Evolutionary conservation across 2,113 vertebrate species (phyloP).

Genomic region (Neoarius graeffei): DNA sequence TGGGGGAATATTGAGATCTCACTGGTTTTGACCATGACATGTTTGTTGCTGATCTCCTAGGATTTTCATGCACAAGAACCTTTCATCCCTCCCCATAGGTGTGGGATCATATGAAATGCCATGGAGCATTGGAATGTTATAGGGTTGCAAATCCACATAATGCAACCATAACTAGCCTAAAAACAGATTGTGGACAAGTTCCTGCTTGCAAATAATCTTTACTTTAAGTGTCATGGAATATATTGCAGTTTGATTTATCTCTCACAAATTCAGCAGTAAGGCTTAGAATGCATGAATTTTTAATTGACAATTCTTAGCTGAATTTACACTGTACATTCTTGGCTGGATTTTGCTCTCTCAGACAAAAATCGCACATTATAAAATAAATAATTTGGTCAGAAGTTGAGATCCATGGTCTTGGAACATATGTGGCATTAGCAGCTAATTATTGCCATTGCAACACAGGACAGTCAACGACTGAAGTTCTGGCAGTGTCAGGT

Average conservation of each 20-base stretch:
- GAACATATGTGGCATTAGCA: not conserved
- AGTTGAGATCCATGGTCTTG: not conserved
- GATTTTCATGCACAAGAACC: not conserved
- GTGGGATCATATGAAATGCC: slow-evolving; percentile 63
- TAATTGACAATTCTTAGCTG: not conserved
- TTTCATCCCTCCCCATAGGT: not conserved
- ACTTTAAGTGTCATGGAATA: not conserved
- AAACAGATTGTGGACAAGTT: not conserved
- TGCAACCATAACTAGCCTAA: slow-evolving; percentile 1
- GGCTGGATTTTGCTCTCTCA: not conserved
- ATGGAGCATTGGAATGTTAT: slow-evolving; percentile 69
- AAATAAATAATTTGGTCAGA: not conserved
- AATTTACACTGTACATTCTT: not conserved
- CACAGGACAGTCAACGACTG: not conserved
- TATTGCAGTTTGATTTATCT: not conserved
- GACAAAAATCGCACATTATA: not conserved
- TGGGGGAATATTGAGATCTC: not conserved
- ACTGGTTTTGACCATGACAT: not conserved
- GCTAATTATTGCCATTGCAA: not conserved
- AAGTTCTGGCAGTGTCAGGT: not conserved
- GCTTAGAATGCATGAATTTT: not conserved
- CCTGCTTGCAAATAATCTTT: not conserved
- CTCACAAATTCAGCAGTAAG: not conserved
- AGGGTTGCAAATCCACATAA: slow-evolving; percentile 76
- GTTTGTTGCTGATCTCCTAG: not conserved